Percentiles rank a stretch among this genome's conserved stretches.
Evolutionary conservation across 2,797 vertebrate genomes (phyloP).

Genomic region (Cheirogaleus major): DNA sequence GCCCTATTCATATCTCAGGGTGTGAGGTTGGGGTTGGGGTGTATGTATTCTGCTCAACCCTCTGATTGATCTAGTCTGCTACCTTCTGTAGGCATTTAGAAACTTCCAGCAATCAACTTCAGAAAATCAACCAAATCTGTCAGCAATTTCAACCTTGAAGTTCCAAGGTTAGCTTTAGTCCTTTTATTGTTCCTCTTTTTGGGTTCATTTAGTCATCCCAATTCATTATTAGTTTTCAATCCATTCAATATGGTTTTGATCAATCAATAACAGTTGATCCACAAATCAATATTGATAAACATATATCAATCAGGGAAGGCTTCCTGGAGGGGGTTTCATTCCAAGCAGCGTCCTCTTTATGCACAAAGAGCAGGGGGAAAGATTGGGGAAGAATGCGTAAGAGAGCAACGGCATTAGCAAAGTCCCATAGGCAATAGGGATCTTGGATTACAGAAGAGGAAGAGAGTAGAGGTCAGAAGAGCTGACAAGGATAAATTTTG

Average conservation of each 20-base stretch:
- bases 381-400: neutral
- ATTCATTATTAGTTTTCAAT: conserved; percentile 3
- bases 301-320: neutral
- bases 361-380: neutral
- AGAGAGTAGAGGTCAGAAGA: neutral
- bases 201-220: neutral
- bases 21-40: neutral
- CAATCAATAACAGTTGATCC: neutral
- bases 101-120: neutral
- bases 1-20: neutral
- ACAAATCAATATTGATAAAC: neutral
- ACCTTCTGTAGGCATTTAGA: neutral
- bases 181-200: conserved; percentile 36
- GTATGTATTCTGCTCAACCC: neutral
- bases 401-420: neutral
- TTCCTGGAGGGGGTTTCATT: neutral
- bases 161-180: neutral
- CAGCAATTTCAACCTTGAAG: neutral
- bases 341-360: neutral
- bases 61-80: neutral
- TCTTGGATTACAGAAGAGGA: neutral
- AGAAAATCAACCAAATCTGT: neutral
- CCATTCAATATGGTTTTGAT: neutral
- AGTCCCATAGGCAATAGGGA: neutral
- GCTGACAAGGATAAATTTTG: neutral